Percentiles rank a stretch among this genome's conserved stretches.
phyloP scores from a whole-genome alignment of 1,140 invertebrate species.

The Mercenaria mercenaria region DNA sequence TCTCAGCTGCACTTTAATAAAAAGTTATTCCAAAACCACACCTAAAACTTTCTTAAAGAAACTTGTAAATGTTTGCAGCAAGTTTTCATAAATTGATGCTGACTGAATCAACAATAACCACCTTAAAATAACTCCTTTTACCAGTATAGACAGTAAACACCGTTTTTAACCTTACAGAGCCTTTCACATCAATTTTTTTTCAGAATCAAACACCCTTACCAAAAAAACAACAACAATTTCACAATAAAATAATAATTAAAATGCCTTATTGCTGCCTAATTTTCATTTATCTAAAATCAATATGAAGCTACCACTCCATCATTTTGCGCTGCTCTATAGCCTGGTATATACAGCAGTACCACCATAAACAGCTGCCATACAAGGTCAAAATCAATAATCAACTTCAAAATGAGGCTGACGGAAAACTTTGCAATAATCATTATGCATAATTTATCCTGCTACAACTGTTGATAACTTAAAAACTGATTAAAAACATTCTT shows the following conservation, averaged over 20 bases:
- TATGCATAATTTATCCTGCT: constrained; percentile 43
- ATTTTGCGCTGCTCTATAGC: neutral
- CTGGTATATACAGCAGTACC: constrained; percentile 27
- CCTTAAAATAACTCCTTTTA: neutral
- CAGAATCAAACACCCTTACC: too few relatives aligned
- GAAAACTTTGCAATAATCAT: constrained; percentile 33
- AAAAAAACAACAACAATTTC: too few relatives aligned
- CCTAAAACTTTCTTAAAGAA: constrained; percentile 27
- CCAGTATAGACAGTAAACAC: neutral
- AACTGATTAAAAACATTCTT: neutral
- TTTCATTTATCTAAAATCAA: constrained; percentile 17
- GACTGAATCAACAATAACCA: neutral
- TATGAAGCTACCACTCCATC: neutral
- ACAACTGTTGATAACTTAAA: neutral
- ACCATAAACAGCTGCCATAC: constrained; percentile 41
- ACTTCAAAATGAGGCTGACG: constrained; percentile 51
- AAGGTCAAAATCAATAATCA: constrained; percentile 50
- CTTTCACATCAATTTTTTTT: too few relatives aligned
- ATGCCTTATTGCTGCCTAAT: too few relatives aligned
- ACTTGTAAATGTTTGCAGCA: neutral
- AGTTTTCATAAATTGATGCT: neutral
- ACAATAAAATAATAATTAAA: too few relatives aligned
- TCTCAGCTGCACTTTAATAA: neutral
- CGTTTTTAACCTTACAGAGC: too few relatives aligned
- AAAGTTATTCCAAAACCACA: neutral